Percentiles rank a stretch among this genome's conserved stretches.
Conservation (phyloP, 1,140 invertebrate genomes). For the Rhopalosiphum maidis region DNA sequence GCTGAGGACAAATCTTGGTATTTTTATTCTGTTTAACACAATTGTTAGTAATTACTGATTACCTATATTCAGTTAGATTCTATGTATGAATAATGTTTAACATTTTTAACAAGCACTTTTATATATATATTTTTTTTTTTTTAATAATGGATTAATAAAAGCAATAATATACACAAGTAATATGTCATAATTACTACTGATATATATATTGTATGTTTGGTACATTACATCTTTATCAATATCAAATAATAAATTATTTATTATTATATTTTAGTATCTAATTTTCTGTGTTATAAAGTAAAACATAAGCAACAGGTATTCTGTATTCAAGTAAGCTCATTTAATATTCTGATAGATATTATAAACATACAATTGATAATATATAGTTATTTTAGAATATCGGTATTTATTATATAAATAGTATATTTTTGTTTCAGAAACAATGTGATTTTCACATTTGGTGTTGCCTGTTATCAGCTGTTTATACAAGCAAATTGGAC, state of each 20-base stretch:
- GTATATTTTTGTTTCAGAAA: slow-evolving; percentile 32
- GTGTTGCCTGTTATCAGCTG: slow-evolving; percentile 69
- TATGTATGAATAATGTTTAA: background rate
- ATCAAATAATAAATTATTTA: background rate
- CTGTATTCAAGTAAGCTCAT: background rate
- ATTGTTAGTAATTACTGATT: background rate
- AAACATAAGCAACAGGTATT: background rate
- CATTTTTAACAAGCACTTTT: background rate
- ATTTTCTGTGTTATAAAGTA: background rate
- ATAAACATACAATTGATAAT: background rate
- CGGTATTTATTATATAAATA: background rate
- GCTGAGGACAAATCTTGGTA: background rate
- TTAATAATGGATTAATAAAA: too few species aligned
- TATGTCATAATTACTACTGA: background rate
- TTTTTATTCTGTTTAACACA: background rate
- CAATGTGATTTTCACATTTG: slow-evolving; percentile 39
- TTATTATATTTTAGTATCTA: background rate
- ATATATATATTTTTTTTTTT: background rate
- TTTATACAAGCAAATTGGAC: slow-evolving; percentile 86
- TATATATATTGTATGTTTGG: background rate
- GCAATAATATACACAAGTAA: too few species aligned
- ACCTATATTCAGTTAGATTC: background rate
- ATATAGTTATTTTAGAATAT: background rate
- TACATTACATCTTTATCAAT: background rate
- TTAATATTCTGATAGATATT: background rate